Base-by-base conservation (phyloP, 2,113 vertebrate species). In the Onychorhynchus coronatus region DNA sequence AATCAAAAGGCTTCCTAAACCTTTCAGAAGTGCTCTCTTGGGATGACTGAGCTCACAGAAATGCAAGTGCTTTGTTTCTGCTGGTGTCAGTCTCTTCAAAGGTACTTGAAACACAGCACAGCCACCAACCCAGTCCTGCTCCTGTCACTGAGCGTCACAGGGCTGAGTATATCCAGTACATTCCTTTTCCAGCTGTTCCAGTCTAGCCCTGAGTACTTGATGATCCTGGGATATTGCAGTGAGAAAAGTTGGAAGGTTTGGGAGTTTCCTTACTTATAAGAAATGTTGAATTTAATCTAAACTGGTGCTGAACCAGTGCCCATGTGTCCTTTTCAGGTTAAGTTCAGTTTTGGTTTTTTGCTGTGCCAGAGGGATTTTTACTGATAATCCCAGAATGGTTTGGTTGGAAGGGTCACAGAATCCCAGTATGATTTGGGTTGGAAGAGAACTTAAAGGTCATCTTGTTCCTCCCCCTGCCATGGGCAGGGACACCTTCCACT, bases 1-100 rank as follows among this genome's bases (percentile, higher is more conserved):
- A 88, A 95, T 91, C 91, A 82, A 66, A 95, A 95, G 85, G 39
- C 78, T 97, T 95, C 89, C 91, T 70, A 76, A 91, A 79, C 77
- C 81, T 93, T 79, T 94, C 62, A 68, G 74, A 89, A 94, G 67
- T 33, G 87, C 62, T 89, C 91, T 94, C 88, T 53, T 75, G 89
- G 95, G 91, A 92, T 87, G 62, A 12, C 76, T 82, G 41, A 66
- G 28, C 73, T 93, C 66, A 22, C 37, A 75, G 76, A 78, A 80
- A 86, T 14, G 5, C 50, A 27, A 91, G 33, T 4, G 21, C 88
- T 88, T 96, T 79, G 79, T 80, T 97, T 88, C 88, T 94, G 82
- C 75, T 86, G 67, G 37, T 67, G 63, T 78, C 67, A 7, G 0
- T 76, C 91, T 92, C 85, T 93, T 93, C 76, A 77, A 47, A 91